Conservation (phyloP, 2,888 invertebrate species). For the Heliconius charithonia region DNA sequence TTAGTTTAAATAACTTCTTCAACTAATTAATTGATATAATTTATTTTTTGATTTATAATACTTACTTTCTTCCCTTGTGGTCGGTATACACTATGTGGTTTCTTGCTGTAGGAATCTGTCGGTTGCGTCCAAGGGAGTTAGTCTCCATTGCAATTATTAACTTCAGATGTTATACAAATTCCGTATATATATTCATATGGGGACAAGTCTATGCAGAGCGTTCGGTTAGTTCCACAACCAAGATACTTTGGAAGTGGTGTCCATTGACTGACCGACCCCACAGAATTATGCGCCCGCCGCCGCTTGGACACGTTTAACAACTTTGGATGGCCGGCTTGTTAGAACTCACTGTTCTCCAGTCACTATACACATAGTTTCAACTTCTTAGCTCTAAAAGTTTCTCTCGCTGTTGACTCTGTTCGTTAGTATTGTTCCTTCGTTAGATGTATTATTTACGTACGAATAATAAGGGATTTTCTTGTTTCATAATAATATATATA, state of each 20-base stretch:
- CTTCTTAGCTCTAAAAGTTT: constrained; percentile 77
- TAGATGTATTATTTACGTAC: constrained; percentile 51
- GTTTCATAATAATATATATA: not conserved
- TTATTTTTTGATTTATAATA: constrained; percentile 51
- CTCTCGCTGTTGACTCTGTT: constrained; percentile 75
- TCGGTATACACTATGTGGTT: constrained; percentile 82
- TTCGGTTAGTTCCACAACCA: constrained; percentile 49
- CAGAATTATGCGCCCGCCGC: constrained; percentile 67
- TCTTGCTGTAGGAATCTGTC: constrained; percentile 72
- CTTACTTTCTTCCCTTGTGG: constrained; percentile 82
- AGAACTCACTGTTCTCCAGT: constrained; percentile 68
- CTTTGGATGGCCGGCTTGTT: constrained; percentile 78
- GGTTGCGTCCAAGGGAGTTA: constrained; percentile 65
- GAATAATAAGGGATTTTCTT: not conserved
- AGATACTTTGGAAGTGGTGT: constrained; percentile 58
- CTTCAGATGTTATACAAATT: constrained; percentile 18
- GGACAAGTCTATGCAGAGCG: constrained; percentile 21
- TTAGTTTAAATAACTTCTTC: constrained; percentile 72
- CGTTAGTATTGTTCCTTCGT: constrained; percentile 58
- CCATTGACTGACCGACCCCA: constrained; percentile 64
- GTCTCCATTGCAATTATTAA: constrained; percentile 64
- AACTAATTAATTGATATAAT: constrained; percentile 52
- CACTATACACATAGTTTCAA: constrained; percentile 76
- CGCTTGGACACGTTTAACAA: constrained; percentile 68
- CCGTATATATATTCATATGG: constrained; percentile 42